Evolutionary conservation across 1,140 invertebrate genomes (phyloP).

Genomic region (Drosophila chauvacae): DNA sequence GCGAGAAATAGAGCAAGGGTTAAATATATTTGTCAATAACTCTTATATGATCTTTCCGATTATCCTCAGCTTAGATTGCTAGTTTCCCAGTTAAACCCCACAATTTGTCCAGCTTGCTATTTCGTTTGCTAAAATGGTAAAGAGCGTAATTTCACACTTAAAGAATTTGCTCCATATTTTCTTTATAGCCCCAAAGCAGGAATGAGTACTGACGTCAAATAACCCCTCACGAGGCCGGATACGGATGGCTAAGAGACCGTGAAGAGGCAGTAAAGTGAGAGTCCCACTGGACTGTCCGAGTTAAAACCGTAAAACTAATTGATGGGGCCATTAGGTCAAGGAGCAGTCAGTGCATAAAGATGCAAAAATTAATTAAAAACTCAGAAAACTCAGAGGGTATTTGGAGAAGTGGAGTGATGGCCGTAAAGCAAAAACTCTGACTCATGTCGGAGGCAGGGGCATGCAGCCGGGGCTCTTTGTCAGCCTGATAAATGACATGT

Average conservation of each 20-base stretch:
- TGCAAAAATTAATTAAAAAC: conserved; percentile 9
- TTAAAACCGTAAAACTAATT: conserved; percentile 23
- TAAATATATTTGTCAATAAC: neutral
- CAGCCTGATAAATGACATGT: conserved; percentile 54
- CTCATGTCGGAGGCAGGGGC: neutral
- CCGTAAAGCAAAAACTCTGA: conserved; percentile 1
- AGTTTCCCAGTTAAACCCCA: no score
- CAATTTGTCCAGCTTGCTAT: neutral
- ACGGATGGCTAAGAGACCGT: neutral
- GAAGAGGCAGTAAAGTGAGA: neutral
- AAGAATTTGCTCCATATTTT: conserved; percentile 41
- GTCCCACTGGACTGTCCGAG: conserved; percentile 1
- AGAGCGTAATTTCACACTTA: conserved; percentile 39
- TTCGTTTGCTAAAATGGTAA: neutral
- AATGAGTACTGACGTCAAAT: conserved; percentile 58
- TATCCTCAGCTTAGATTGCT: neutral
- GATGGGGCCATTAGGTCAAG: conserved; percentile 32
- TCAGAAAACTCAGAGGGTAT: neutral
- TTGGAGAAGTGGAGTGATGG: neutral
- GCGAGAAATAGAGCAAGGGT: neutral
- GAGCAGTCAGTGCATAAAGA: neutral
- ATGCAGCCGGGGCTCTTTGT: conserved; percentile 26
- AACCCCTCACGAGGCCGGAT: conserved; percentile 22
- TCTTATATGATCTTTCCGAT: neutral
- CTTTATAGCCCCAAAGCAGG: conserved; percentile 41